phyloP scores from a whole-genome alignment of 2,797 vertebrate genomes.

The Poecilia wingei region DNA sequence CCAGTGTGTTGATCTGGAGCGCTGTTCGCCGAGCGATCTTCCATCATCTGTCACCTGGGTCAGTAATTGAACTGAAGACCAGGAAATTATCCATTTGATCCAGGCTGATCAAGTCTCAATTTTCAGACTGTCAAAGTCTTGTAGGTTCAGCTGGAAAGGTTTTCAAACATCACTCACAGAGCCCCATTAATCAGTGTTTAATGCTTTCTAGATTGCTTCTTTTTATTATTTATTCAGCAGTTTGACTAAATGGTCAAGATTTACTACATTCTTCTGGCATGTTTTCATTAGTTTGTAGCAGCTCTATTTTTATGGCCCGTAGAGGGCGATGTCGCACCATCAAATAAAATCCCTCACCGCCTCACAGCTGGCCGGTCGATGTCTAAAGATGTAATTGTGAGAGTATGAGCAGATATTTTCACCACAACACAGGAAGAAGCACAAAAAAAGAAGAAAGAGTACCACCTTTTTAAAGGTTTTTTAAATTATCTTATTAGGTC shows the following conservation, averaged over 20 bases:
- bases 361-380: neutral
- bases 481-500: neutral
- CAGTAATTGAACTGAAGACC: slow-evolving; percentile 70
- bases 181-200: slow-evolving; percentile 30
- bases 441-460: neutral
- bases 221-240: slow-evolving; percentile 44
- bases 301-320: slow-evolving; percentile 1
- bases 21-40: slow-evolving; percentile 59
- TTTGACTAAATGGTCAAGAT: slow-evolving; percentile 34
- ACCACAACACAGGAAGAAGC: neutral
- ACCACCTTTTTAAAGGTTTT: neutral
- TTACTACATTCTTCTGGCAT: slow-evolving; percentile 22
- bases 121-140: slow-evolving; percentile 23
- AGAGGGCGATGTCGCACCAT: slow-evolving; percentile 62
- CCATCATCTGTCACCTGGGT: slow-evolving; percentile 69
- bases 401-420: neutral
- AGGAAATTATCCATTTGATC: slow-evolving; percentile 66
- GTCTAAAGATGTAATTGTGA: neutral
- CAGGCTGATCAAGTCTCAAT: slow-evolving; percentile 58
- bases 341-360: neutral
- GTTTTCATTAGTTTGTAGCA: slow-evolving; percentile 20
- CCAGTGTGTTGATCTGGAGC: slow-evolving; percentile 54
- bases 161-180: slow-evolving; percentile 40
- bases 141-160: slow-evolving; percentile 15
- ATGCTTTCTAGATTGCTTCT: slow-evolving; percentile 13